Conservation (phyloP, 2,797 vertebrate genomes). For the Glossophaga mutica region DNA sequence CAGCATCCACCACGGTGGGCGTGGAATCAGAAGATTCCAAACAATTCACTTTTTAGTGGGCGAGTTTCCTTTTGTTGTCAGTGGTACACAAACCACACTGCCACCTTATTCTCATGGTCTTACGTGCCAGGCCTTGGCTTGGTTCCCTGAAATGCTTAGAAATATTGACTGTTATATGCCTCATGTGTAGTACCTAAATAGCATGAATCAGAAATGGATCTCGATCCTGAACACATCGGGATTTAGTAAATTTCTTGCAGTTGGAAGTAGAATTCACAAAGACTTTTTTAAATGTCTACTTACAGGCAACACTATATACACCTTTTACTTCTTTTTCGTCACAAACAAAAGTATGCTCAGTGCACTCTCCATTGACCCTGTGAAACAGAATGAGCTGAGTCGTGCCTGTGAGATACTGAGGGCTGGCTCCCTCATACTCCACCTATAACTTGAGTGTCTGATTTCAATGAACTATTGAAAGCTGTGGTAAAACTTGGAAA, state of each 20-base stretch:
- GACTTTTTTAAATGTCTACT: neutral
- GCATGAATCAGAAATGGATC: neutral
- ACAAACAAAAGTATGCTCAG: accelerated
- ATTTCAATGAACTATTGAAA: no score
- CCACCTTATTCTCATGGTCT: neutral
- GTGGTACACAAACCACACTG: neutral
- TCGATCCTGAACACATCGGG: neutral
- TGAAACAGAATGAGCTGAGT: neutral
- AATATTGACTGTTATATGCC: neutral
- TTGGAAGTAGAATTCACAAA: neutral
- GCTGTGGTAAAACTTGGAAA: no score
- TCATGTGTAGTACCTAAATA: neutral
- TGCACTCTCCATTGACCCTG: neutral
- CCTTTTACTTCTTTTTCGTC: neutral
- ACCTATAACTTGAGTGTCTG: no score
- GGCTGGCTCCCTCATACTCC: no score
- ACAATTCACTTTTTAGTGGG: neutral
- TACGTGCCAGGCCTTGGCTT: neutral
- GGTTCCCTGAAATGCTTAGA: neutral
- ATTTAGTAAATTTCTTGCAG: neutral
- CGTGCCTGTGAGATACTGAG: no score
- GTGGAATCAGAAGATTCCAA: neutral
- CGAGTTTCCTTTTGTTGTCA: neutral
- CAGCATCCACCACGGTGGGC: neutral
- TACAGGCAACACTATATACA: neutral